Evolutionary conservation across 2,888 invertebrate species (phyloP), one percentile per base, ranked within the genome.

Genomic region (Aelia acuminata): DNA sequence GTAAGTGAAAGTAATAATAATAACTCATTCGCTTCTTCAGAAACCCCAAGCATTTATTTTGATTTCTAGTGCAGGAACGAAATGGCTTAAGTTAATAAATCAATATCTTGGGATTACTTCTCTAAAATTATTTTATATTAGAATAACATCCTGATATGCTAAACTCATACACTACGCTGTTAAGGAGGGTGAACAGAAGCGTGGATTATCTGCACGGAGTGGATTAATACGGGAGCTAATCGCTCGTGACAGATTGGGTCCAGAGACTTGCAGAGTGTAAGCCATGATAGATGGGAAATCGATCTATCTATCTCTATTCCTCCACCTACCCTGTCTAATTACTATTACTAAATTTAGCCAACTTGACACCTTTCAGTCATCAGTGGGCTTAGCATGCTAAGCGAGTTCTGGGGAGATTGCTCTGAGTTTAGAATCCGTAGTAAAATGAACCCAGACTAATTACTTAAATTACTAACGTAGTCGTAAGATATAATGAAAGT

Each of bases 161-260:
- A 31, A 35, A 35, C 18, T n/a, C n/a, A 70, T 70, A 35, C 35
- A 35, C 31, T 70, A 31, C 18, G 20, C 3, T 13, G 31, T 15
- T 31, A 31, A 63, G 63, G 63, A 70, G 15, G 35, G 20, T 35
- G 18, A 35, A 18, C 63, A 70, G 7, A 35, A 70, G 31, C 63
- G 35, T 35, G 63, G 35, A 70, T 70, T 70, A 70, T 70, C 63
- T 70, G 63, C 63, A 70, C 26, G 18, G 63, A 70, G 63, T 70
- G 63, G 63, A 70, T 70, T 70, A 70, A 70, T 70, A 70, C 63
- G 20, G 35, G 63, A n/a, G 31, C 63, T 70, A 70, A 70, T 70
- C 63, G 63, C 63, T 70, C 63, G 63, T 70, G 63, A 70, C 63
- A 70, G 63, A 70, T 70, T 70, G 63, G 63, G n/a, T n/a, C 5